Evolutionary conservation across 2,113 vertebrate species (phyloP).

Genomic region (Pomatostomus ruficeps): DNA sequence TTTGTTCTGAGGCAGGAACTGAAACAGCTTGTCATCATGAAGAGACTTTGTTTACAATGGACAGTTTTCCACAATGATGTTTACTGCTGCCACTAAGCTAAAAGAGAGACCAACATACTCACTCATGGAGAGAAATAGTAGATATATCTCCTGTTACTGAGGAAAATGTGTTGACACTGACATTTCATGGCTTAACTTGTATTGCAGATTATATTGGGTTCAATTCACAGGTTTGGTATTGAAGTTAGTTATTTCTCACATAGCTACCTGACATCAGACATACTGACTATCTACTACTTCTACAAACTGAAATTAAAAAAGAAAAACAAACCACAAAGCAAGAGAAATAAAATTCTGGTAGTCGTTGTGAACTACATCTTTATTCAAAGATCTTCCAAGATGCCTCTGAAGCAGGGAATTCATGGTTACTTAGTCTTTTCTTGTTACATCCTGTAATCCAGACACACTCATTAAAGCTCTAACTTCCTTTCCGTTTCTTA

Average conservation of each 20-base stretch:
- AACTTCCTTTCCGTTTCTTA: constrained; percentile 7
- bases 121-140: not conserved
- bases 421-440: not conserved
- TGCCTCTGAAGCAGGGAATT: not conserved
- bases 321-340: not conserved
- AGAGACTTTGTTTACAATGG: not conserved
- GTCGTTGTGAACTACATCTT: not conserved
- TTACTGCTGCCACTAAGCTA: not conserved
- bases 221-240: not conserved
- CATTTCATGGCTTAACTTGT: not conserved
- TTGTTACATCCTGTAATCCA: not conserved
- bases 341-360: not conserved
- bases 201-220: not conserved
- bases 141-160: not conserved
- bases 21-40: not conserved
- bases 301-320: not conserved
- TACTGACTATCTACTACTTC: not conserved
- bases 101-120: not conserved
- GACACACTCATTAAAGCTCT: constrained; percentile 6
- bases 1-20: not conserved
- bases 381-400: not conserved
- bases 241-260: not conserved
- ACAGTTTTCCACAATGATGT: not conserved
- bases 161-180: not conserved
- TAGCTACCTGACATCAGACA: not conserved